Evolutionary conservation across 2,888 invertebrate species (phyloP).

Genomic region (Epinotia demarniana): DNA sequence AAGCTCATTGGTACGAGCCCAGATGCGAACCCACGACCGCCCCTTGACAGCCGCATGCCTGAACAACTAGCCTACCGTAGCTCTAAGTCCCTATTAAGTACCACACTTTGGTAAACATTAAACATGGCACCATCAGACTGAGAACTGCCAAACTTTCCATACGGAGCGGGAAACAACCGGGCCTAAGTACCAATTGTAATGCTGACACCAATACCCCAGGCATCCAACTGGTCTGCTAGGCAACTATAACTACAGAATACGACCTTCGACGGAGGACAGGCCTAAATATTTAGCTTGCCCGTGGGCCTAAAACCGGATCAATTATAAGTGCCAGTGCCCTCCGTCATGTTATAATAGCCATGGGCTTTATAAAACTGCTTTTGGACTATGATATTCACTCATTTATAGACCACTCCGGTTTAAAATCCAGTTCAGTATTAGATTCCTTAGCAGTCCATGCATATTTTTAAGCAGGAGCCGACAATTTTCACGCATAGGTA

Average conservation of each 20-base stretch:
- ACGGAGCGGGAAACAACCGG: too few relatives aligned
- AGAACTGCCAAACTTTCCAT: too few relatives aligned
- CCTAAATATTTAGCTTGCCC: not conserved
- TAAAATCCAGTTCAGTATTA: not conserved
- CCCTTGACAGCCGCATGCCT: too few relatives aligned
- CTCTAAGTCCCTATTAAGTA: too few relatives aligned
- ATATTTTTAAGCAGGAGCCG: too few relatives aligned
- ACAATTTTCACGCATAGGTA: too few relatives aligned
- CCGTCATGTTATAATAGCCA: not conserved
- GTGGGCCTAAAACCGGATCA: slow-evolving; percentile 5
- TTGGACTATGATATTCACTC: not conserved
- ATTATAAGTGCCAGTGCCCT: slow-evolving; percentile 8
- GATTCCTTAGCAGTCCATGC: not conserved
- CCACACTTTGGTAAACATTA: too few relatives aligned
- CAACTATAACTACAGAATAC: not conserved
- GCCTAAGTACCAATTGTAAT: too few relatives aligned
- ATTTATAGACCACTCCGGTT: not conserved
- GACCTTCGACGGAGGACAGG: slow-evolving; percentile 11
- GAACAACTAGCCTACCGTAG: too few relatives aligned
- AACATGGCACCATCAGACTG: too few relatives aligned
- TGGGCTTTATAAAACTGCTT: not conserved
- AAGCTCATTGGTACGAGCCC: too few relatives aligned
- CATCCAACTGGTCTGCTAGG: not conserved
- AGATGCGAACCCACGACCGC: too few relatives aligned
- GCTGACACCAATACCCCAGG: not conserved